Evolutionary conservation across 2,797 vertebrate genomes (phyloP).

Genomic region (Streptopelia turtur): DNA sequence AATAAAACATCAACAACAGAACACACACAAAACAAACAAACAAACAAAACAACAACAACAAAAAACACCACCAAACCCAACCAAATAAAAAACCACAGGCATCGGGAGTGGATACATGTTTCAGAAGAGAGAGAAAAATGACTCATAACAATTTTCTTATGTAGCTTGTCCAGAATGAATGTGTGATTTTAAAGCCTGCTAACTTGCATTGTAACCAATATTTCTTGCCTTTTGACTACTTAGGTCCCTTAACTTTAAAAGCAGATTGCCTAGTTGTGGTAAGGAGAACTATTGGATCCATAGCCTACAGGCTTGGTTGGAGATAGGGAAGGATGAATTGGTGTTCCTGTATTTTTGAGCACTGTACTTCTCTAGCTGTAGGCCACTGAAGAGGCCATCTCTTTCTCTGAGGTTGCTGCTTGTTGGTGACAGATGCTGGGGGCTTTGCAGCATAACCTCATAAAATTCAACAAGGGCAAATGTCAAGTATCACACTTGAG

Average conservation of each 20-base stretch:
- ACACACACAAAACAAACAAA: no score
- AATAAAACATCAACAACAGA: no score
- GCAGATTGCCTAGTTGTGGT: not conserved
- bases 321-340: rapidly evolving
- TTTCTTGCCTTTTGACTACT: not conserved
- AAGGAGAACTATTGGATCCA: not conserved
- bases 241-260: not conserved
- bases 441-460: not conserved
- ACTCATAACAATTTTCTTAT: not conserved
- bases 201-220: not conserved
- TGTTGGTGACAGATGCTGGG: not conserved
- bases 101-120: not conserved
- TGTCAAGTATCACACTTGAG: not conserved
- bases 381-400: not conserved
- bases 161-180: not conserved
- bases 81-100: not conserved
- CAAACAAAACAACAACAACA: no score
- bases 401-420: not conserved
- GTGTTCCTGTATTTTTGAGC: not conserved
- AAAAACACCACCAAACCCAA: no score
- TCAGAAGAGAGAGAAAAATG: not conserved
- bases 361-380: not conserved
- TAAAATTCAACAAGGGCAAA: not conserved
- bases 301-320: not conserved
- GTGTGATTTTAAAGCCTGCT: not conserved